Evolutionary conservation across 2,888 invertebrate genomes (phyloP), one percentile per base, ranked within the genome.

Genomic region (Anaspis maculata): DNA sequence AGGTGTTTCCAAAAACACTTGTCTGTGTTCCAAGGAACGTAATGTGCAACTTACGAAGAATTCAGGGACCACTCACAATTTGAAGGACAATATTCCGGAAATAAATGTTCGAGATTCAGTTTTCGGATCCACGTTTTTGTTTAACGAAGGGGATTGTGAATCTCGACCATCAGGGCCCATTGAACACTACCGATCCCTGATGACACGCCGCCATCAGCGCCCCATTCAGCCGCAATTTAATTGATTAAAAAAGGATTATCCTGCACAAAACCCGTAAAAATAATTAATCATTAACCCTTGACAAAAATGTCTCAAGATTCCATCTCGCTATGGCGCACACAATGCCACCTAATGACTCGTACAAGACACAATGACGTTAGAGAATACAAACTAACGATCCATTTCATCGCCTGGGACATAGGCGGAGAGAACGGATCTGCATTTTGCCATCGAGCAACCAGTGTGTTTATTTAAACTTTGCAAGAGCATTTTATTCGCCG

Each of bases 371-470:
- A 57, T 58, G 59, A 56, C 50, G 49, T 49, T 55, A 54, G 52
- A 61, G 59, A 60, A 60, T 59, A 57, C 52, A 54, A 60, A 57
- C 61, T 61, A 62, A 62, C 60, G 62, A 62, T 59, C 58, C 61
- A 49, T 61, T 60, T 62, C 61, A 62, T 62, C 57, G 56, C 54
- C 54, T 52, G 52, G 54, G 47, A 37, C 26, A 48, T 46, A 9
- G 11, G 6, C 48, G 42, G 42, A 40, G 41, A 47, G 24, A 51
- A 45, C 51, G 52, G 14, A 13, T 14, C 34, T n/a, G n/a, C n/a
- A n/a, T n/a, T n/a, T n/a, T n/a, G n/a, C n/a, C n/a, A n/a, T n/a
- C n/a, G n/a, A n/a, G n/a, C n/a, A n/a, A n/a, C n/a, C n/a, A n/a
- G n/a, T n/a, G n/a, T n/a, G n/a, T n/a, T n/a, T n/a, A n/a, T n/a